A percentile compares a stretch with the other conserved stretches of the same genome.
Conservation (phyloP, 1,140 invertebrate species). For the Microplitis mediator region DNA sequence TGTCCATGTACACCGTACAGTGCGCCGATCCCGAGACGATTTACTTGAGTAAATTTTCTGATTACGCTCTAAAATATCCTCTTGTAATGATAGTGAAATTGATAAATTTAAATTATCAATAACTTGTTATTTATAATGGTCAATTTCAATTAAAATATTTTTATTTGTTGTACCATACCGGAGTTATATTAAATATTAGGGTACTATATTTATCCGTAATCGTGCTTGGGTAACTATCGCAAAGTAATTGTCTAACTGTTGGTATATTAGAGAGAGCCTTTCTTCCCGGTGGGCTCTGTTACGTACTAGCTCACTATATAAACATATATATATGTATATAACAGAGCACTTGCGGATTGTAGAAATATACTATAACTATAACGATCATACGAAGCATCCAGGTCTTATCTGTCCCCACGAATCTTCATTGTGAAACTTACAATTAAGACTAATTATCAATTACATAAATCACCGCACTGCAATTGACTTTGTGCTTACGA, state of each 20-base stretch:
- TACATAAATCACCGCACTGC: conserved; percentile 28
- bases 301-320: too few species aligned
- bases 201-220: background rate
- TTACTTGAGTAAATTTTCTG: too few species aligned
- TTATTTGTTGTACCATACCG: background rate
- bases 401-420: conserved; percentile 24
- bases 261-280: background rate
- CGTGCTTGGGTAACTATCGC: background rate
- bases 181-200: background rate
- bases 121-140: too few species aligned
- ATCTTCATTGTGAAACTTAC: conserved; percentile 33
- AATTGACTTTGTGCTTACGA: background rate
- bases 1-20: background rate
- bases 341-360: too few species aligned
- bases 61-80: too few species aligned
- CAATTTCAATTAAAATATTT: background rate
- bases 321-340: too few species aligned
- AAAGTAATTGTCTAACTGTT: background rate
- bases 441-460: conserved; percentile 34
- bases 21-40: too few species aligned
- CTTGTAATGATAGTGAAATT: too few species aligned
- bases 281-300: background rate
- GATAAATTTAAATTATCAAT: too few species aligned
- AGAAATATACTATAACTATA: background rate
- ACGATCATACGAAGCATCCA: conserved; percentile 3